Percentiles rank a stretch among this genome's conserved stretches.
Evolutionary conservation across 2,113 vertebrate genomes (phyloP).

Genomic region (Epinephelus fuscoguttatus): DNA sequence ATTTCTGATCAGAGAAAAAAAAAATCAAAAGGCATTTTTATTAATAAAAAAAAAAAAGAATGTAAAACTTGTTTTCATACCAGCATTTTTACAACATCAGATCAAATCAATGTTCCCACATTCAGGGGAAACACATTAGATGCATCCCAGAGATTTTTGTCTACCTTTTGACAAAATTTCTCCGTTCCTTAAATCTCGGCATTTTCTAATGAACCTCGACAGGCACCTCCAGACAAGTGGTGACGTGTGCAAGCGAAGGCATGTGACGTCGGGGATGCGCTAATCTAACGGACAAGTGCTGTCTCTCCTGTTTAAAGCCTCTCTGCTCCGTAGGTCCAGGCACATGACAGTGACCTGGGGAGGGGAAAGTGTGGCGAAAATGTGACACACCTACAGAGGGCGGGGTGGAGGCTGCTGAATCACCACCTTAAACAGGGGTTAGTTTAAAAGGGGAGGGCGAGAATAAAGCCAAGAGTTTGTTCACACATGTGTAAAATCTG

Average conservation of each 20-base stretch:
- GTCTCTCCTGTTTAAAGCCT: constrained; percentile 75
- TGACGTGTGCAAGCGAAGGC: constrained; percentile 69
- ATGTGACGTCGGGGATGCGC: constrained; percentile 70
- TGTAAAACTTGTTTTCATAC: constrained; percentile 10
- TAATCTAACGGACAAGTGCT: constrained; percentile 79
- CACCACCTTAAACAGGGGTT: constrained; percentile 7
- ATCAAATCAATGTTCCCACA: constrained; percentile 22
- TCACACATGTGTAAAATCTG: constrained; percentile 11
- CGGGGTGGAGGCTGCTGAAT: constrained; percentile 38
- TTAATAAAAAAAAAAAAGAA: constrained; percentile 28
- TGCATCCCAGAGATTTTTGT: constrained; percentile 53
- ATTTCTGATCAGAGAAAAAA: constrained; percentile 63
- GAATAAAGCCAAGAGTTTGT: constrained; percentile 38
- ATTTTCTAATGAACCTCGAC: constrained; percentile 77
- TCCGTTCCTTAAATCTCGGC: constrained; percentile 40
- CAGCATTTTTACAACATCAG: neutral
- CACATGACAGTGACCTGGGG: constrained; percentile 72
- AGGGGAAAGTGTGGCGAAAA: constrained; percentile 51
- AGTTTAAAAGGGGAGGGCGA: neutral
- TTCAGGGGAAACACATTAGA: constrained; percentile 40
- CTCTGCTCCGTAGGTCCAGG: constrained; percentile 57
- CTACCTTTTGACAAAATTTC: constrained; percentile 66
- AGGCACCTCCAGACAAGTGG: constrained; percentile 75
- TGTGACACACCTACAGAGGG: constrained; percentile 72
- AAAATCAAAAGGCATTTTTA: constrained; percentile 42